These are phyloP conservation scores for Mus pahari DNA, from an alignment of 2,113 vertebrate species.

Conservation along the genomic window DNA sequence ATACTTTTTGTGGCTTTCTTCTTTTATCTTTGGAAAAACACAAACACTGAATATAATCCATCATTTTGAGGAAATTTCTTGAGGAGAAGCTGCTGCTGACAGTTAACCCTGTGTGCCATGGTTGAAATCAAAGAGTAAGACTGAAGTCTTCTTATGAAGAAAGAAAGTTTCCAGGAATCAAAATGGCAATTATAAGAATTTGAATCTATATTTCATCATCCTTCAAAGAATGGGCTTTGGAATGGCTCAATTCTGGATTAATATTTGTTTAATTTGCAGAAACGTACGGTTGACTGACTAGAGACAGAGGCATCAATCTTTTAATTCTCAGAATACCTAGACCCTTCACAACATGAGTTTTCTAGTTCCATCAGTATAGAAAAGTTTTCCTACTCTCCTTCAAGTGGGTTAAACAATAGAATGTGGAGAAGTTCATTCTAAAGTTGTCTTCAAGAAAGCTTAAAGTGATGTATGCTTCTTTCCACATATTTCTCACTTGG, in stretches of 20 bases:
- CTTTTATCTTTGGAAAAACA: constrained; percentile 11
- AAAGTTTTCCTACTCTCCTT: not conserved
- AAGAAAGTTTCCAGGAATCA: not conserved
- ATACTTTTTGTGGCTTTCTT: not conserved
- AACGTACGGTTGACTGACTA: not conserved
- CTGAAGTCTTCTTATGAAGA: not conserved
- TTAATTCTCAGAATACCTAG: not conserved
- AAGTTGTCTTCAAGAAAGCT: not conserved
- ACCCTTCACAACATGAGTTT: not conserved
- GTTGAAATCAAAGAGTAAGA: not conserved
- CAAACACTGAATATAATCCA: not conserved
- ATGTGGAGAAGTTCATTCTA: not conserved
- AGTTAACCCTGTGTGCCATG: not conserved
- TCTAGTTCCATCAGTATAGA: not conserved
- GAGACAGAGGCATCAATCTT: not conserved
- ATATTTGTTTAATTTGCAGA: not conserved
- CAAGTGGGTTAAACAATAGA: not conserved
- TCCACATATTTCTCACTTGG: not conserved
- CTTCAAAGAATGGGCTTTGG: not conserved
- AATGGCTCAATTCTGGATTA: not conserved
- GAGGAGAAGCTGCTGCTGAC: not conserved
- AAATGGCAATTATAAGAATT: not conserved
- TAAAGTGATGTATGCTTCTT: too few species aligned
- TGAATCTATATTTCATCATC: not conserved
- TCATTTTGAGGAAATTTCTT: not conserved